Percentiles rank a stretch among this genome's conserved stretches.
Conservation (phyloP, 2,797 vertebrate species). For the Sphenopsis melanotis region DNA sequence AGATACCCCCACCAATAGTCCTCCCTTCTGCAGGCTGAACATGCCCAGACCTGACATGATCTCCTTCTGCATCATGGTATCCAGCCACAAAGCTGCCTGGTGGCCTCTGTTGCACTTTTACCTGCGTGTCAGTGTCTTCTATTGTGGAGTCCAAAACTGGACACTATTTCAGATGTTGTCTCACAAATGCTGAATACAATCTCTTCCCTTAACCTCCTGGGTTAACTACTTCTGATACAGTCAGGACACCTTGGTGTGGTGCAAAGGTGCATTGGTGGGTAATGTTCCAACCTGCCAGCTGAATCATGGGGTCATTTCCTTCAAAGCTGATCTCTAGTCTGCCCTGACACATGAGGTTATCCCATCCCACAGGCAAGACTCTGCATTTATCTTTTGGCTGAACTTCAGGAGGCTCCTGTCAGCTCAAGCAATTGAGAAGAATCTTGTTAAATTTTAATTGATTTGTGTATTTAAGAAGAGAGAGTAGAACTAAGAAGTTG, state of each 20-base stretch:
- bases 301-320: neutral
- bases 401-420: neutral
- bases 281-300: neutral
- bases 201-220: neutral
- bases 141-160: neutral
- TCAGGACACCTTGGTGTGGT: neutral
- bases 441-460: neutral
- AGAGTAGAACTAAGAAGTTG: neutral
- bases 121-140: neutral
- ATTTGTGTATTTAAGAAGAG: neutral
- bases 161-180: neutral
- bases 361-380: accelerated
- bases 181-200: neutral
- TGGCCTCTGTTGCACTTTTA: neutral
- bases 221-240: neutral
- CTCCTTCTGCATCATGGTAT: neutral
- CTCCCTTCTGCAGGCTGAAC: neutral
- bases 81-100: neutral
- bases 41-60: neutral
- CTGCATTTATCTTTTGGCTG: neutral
- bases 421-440: neutral
- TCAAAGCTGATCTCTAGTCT: neutral
- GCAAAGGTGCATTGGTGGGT: neutral
- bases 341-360: neutral
- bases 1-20: neutral